Evolutionary conservation across 1,140 invertebrate genomes (phyloP).

Genomic region (Eurosta solidaginis): DNA sequence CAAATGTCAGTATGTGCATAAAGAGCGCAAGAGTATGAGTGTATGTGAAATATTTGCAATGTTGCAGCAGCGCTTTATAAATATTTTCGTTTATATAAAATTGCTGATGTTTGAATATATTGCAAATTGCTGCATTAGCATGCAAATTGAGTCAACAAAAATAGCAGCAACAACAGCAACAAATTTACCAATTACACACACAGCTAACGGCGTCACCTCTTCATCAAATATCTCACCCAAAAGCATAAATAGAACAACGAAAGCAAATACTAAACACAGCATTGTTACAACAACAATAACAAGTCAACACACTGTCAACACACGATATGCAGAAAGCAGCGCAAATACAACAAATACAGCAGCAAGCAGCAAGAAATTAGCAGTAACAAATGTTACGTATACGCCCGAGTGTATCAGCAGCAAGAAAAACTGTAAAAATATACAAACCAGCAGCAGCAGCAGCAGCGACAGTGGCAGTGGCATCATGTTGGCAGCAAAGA

Average conservation of each 20-base stretch:
- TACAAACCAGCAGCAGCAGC: background rate
- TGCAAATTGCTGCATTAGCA: background rate
- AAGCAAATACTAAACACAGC: background rate
- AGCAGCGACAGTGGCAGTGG: no score
- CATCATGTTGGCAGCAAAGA: no score
- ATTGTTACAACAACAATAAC: no score
- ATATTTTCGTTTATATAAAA: background rate
- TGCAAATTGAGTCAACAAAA: background rate
- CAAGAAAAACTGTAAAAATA: background rate
- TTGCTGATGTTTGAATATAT: background rate
- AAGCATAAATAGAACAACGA: background rate
- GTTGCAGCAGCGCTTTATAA: background rate
- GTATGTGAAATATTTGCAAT: background rate
- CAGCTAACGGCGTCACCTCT: background rate
- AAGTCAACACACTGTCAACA: no score
- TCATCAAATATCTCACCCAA: background rate
- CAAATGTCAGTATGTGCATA: background rate
- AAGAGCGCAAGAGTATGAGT: background rate
- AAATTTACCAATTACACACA: background rate
- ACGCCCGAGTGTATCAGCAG: constrained; percentile 32
- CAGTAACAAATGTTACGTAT: background rate
- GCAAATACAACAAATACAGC: background rate
- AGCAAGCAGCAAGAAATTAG: background rate
- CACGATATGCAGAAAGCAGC: no score
- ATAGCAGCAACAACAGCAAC: background rate